Evolutionary conservation across 2,113 vertebrate species (phyloP).

Genomic region (Willisornis vidua): DNA sequence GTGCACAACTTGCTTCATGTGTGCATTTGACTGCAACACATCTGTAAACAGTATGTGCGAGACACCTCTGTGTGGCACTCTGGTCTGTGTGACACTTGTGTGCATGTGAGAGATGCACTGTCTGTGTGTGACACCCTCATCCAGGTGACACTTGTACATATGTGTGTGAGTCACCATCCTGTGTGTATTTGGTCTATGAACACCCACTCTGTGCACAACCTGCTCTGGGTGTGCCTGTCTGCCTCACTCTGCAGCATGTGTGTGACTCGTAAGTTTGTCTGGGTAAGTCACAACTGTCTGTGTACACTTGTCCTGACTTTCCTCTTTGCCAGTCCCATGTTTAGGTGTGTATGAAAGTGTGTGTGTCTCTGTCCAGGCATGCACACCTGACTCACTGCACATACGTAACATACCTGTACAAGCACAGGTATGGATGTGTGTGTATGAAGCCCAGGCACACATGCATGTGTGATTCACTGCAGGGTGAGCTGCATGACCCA

Average conservation of each 20-base stretch:
- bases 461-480: background rate
- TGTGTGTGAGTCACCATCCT: background rate
- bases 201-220: background rate
- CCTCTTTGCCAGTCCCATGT: background rate
- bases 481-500: background rate
- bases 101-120: background rate
- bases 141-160: background rate
- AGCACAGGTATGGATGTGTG: background rate
- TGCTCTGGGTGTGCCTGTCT: background rate
- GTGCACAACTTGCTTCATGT: rapidly evolving
- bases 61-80: background rate
- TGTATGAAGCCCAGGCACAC: background rate
- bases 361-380: background rate
- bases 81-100: background rate
- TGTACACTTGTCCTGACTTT: background rate
- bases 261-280: background rate
- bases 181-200: background rate
- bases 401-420: background rate
- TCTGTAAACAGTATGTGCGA: too few species aligned
- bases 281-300: background rate
- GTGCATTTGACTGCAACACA: background rate
- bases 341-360: background rate
- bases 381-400: background rate
- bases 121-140: background rate
- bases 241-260: background rate